Conservation (phyloP, 2,113 vertebrate genomes). For the Cololabis saira region DNA sequence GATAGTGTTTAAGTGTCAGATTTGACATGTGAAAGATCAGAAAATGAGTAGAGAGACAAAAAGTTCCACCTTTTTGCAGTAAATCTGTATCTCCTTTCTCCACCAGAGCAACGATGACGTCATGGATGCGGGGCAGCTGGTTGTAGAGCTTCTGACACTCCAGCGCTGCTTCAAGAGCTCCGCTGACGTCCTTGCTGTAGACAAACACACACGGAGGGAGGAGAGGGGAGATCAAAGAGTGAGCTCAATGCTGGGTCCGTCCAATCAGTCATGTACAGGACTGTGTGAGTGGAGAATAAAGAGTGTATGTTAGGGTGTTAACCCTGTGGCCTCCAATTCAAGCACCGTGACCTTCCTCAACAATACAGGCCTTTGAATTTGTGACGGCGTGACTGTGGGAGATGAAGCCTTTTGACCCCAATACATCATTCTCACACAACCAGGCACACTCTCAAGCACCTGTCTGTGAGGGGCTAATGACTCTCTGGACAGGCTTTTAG, state of each 20-base stretch:
- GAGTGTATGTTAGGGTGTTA: constrained; percentile 51
- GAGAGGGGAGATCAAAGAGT: not conserved
- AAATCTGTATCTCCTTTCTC: constrained; percentile 89
- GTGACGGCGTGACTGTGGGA: constrained; percentile 67
- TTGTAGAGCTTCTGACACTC: constrained; percentile 85
- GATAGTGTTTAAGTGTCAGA: too few species aligned
- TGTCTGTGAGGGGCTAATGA: constrained; percentile 61
- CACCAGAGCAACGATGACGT: constrained; percentile 86
- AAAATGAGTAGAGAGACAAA: not conserved
- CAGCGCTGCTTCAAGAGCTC: constrained; percentile 83
- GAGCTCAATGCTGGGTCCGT: constrained; percentile 45
- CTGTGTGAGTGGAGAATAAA: constrained; percentile 49
- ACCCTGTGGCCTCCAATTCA: constrained; percentile 63
- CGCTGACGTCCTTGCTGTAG: constrained; percentile 82
- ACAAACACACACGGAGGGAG: constrained; percentile 23
- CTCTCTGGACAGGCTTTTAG: constrained; percentile 69
- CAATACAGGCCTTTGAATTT: constrained; percentile 70
- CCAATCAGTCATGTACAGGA: constrained; percentile 56
- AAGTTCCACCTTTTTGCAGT: constrained; percentile 88
- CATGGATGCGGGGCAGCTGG: constrained; percentile 84
- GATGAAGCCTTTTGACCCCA: constrained; percentile 72
- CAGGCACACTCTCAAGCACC: constrained; percentile 45
- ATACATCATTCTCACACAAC: constrained; percentile 66
- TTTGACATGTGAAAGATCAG: not conserved
- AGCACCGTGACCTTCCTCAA: constrained; percentile 56